Conservation (phyloP, 1,140 invertebrate genomes). For the Hyposmocoma kahamanoa region DNA sequence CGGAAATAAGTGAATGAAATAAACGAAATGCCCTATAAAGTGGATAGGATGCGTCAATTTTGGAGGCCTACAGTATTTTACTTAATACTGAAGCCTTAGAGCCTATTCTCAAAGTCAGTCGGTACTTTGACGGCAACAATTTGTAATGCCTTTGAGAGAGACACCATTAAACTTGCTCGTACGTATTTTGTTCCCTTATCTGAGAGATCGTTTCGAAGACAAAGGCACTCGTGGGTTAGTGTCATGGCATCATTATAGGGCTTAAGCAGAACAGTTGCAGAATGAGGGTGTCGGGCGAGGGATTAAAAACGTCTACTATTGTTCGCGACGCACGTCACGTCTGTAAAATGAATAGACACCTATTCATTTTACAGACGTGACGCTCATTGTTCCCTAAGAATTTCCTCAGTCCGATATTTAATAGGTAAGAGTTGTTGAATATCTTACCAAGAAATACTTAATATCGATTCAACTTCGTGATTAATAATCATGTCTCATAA, state of each 20-base stretch:
- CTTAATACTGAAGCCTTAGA: slow-evolving; percentile 7
- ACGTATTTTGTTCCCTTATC: slow-evolving; percentile 1
- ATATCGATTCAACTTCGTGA: too few relatives aligned
- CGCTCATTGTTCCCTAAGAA: too few relatives aligned
- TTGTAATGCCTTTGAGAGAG: neutral
- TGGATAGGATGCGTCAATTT: slow-evolving; percentile 40
- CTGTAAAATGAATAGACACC: too few relatives aligned
- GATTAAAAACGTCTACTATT: too few relatives aligned
- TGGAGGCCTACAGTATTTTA: slow-evolving; percentile 29
- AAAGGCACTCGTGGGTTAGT: neutral
- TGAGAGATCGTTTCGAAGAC: neutral
- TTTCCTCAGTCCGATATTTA: too few relatives aligned
- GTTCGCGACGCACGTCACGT: too few relatives aligned
- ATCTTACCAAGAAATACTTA: too few relatives aligned
- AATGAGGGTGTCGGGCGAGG: neutral
- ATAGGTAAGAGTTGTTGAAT: too few relatives aligned
- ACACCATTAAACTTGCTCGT: neutral
- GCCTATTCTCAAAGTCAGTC: neutral
- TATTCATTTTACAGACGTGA: too few relatives aligned
- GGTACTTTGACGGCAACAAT: neutral
- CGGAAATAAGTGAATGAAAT: slow-evolving; percentile 61
- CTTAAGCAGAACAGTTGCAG: slow-evolving; percentile 1
- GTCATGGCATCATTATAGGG: slow-evolving; percentile 1
- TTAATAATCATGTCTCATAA: too few relatives aligned
- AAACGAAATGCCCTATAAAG: slow-evolving; percentile 60